Evolutionary conservation across 1,140 invertebrate genomes (phyloP), one percentile per base, ranked within the genome.

Genomic region (Diachasma alloeum): DNA sequence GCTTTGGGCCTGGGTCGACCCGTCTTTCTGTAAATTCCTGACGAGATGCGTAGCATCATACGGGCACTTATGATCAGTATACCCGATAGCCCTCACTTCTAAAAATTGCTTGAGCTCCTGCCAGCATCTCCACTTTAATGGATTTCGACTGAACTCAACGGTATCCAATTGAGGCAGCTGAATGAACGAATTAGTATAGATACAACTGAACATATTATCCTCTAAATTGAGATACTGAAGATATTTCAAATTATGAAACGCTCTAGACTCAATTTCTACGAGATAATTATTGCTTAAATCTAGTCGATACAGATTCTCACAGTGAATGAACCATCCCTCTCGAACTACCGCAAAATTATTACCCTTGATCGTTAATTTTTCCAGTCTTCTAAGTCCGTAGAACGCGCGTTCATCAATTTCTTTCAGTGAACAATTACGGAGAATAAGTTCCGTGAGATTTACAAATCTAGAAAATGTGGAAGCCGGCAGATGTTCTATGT

Each of bases 71-170:
- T 81, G 80, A 31, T 75, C 80, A 0, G 82, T 74, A 17, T 83
- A 85, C 9, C 77, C 79, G 17, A 86, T 82, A n/a, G 81, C 78
- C 2, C 79, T 73, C 42, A 79, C 79, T 46, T 84, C 80, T 0
- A 86, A 48, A 42, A 83, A 86, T 15, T 86, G 82, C 56, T 81
- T 81, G 26, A 85, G 76, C 17, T 85, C 85, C 22, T 83, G 76
- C 46, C 82, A 79, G 56, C 85, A 86, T 22, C 83, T 73, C 85
- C 85, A 86, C 17, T 85, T 85, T 11, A 85, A 39, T 3, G 83
- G 83, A 63, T 86, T 86, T 0, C 81, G 81, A 0, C 80, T 75
- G 11, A 84, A 85, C 37, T 85, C 83, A 6, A 84, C 37, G 3
- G 79, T 74, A 3, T 82, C 70, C 0, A 86, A 13, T 9, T 81